A percentile compares a stretch with the other conserved stretches of the same genome.
Conservation (phyloP, 2,888 invertebrate genomes). For the Tenthredo mesomela region DNA sequence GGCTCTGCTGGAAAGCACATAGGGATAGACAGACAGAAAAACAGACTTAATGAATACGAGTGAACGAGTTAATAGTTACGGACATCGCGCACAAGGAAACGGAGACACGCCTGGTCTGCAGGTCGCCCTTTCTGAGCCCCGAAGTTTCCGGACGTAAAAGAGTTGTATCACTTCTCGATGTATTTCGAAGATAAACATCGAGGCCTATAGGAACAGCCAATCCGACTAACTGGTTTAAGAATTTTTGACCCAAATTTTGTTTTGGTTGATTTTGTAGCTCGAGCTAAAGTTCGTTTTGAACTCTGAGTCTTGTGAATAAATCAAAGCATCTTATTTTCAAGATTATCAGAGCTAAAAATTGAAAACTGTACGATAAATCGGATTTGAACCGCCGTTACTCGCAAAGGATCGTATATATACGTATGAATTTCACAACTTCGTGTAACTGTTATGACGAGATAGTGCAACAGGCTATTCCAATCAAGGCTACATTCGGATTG, state of each 20-base stretch:
- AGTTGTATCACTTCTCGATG: conserved; percentile 17
- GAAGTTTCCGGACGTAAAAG: conserved; percentile 42
- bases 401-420: background rate
- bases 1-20: background rate
- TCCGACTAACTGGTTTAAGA: background rate
- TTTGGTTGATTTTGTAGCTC: background rate
- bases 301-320: background rate
- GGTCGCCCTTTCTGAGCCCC: conserved; percentile 55
- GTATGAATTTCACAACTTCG: background rate
- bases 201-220: background rate
- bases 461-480: background rate
- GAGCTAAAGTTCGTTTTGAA: background rate
- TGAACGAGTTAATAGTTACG: conserved; percentile 50
- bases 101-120: conserved; percentile 74
- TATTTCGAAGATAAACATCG: conserved; percentile 26
- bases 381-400: background rate
- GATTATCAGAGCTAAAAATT: background rate
- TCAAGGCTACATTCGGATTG: background rate
- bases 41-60: conserved; percentile 25
- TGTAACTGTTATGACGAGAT: background rate
- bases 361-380: background rate
- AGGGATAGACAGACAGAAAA: conserved; percentile 3
- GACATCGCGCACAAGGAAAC: conserved; percentile 69
- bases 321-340: background rate
- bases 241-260: conserved; percentile 4